Evolutionary conservation across 2,888 invertebrate species (phyloP).

Genomic region (Gastracanthus pulcherrimus): DNA sequence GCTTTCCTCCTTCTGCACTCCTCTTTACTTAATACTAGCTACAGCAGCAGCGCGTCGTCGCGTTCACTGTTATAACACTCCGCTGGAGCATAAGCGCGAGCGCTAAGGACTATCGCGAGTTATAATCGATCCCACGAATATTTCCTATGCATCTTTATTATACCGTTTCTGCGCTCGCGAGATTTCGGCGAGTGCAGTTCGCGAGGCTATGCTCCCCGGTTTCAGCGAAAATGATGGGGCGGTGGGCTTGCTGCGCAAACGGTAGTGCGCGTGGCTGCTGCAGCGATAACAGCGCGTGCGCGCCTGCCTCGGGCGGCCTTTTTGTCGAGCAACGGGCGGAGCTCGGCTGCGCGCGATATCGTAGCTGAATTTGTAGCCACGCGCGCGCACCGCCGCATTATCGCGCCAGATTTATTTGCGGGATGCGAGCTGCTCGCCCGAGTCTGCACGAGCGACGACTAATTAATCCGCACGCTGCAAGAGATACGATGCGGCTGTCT

Average conservation of each 20-base stretch:
- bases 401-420: not conserved
- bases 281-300: no score
- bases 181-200: no score
- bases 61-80: slow-evolving; percentile 15
- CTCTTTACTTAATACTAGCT: not conserved
- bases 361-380: not conserved
- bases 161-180: slow-evolving; percentile 18
- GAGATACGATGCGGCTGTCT: not conserved
- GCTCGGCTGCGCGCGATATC: not conserved
- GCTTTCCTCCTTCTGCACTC: not conserved
- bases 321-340: no score
- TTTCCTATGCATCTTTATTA: slow-evolving; percentile 46
- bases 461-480: not conserved
- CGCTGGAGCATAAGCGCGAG: slow-evolving; percentile 6
- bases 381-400: no score
- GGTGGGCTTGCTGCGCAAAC: no score
- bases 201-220: no score
- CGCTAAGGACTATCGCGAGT: slow-evolving; percentile 46
- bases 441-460: not conserved
- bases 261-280: not conserved
- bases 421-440: not conserved
- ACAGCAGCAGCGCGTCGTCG: not conserved
- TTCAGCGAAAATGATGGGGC: no score
- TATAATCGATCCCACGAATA: slow-evolving; percentile 57
- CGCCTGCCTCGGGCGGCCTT: no score